Conservation (phyloP, 1,140 invertebrate species). For the Drosophila bipectinata region DNA sequence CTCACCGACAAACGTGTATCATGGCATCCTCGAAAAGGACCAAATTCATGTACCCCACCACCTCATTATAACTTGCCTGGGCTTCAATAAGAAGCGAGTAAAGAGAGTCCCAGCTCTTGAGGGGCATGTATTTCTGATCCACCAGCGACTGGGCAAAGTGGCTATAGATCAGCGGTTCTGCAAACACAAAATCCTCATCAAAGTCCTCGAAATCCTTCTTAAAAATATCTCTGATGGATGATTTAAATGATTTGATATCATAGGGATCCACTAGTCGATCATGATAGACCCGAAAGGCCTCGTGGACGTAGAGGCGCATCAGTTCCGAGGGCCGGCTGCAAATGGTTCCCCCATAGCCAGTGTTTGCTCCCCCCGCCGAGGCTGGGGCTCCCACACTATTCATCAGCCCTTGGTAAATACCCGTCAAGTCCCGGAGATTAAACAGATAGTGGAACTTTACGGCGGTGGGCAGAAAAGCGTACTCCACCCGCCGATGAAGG, state of each 20-base stretch:
- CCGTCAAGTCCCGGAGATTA: conserved; percentile 96
- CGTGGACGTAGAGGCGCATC: conserved; percentile 95
- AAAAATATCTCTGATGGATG: conserved; percentile 91
- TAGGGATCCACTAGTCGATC: conserved; percentile 94
- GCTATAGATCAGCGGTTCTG: conserved; percentile 93
- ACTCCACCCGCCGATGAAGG: conserved; percentile 90
- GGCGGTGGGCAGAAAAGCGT: conserved; percentile 95
- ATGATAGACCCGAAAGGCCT: conserved; percentile 94
- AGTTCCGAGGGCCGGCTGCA: conserved; percentile 89
- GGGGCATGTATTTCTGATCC: conserved; percentile 95
- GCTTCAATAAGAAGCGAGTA: conserved; percentile 92
- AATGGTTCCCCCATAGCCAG: conserved; percentile 81
- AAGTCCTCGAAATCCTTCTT: conserved; percentile 94
- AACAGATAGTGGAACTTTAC: conserved; percentile 98
- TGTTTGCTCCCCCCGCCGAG: conserved; percentile 23
- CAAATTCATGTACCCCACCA: conserved; percentile 96
- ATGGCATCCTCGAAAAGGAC: conserved; percentile 98
- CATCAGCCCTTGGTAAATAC: conserved; percentile 90
- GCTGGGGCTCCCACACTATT: conserved; percentile 82
- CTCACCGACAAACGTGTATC: conserved; percentile 93
- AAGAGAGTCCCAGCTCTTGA: conserved; percentile 89
- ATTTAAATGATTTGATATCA: conserved; percentile 91
- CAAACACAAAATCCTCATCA: conserved; percentile 88
- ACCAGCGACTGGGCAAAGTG: conserved; percentile 96
- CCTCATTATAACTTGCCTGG: conserved; percentile 92